Conservation (phyloP, 1,140 invertebrate species). For the Ceratosolen fusciceps region DNA sequence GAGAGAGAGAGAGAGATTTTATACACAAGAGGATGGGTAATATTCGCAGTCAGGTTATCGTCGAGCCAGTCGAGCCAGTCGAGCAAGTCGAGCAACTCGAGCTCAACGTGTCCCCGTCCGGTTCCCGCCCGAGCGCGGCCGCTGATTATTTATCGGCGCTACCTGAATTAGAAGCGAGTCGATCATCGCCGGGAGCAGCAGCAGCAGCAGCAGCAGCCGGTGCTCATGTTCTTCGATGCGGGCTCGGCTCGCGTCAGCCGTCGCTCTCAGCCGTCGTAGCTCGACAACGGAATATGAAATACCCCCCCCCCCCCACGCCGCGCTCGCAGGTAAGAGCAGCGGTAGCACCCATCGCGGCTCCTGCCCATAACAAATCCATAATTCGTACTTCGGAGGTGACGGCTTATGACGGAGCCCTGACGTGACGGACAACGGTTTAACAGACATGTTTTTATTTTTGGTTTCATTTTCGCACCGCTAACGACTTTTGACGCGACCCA, state of each 20-base stretch:
- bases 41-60: no score
- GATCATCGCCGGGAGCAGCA: no score
- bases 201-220: background rate
- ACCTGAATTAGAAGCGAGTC: background rate
- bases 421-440: constrained; percentile 10
- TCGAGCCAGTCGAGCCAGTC: no score
- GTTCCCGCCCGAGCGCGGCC: no score
- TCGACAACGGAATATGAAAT: background rate
- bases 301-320: background rate
- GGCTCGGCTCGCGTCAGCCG: background rate
- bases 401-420: background rate
- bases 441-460: background rate
- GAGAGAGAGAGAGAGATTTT: no score
- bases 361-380: constrained; percentile 4
- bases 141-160: no score
- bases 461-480: constrained; percentile 10
- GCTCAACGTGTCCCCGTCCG: no score
- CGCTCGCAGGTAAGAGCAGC: no score
- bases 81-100: no score
- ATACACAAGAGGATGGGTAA: no score
- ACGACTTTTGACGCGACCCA: constrained; percentile 19
- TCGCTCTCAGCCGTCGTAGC: background rate
- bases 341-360: background rate
- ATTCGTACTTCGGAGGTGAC: constrained; percentile 3
- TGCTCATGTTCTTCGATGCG: background rate